phyloP scores from a whole-genome alignment of 2,888 invertebrate species.

The Mylabris sibirica region DNA sequence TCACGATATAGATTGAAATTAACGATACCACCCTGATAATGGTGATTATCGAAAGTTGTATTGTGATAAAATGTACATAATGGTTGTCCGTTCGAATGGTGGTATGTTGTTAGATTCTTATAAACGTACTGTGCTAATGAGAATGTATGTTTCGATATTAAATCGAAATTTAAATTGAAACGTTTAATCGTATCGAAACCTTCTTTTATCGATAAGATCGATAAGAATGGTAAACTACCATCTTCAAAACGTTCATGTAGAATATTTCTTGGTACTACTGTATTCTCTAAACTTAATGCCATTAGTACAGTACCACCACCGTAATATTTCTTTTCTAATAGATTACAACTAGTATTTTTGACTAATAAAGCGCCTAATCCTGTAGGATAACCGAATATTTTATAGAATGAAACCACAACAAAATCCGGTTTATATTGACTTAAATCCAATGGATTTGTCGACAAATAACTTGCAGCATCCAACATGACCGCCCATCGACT shows the following conservation, averaged over 20 bases:
- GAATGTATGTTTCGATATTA: constrained; percentile 78
- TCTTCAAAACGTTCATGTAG: constrained; percentile 91
- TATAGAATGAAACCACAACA: constrained; percentile 93
- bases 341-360: constrained; percentile 68
- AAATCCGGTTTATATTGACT: constrained; percentile 81
- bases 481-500: constrained; percentile 75
- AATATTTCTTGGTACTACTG: constrained; percentile 72
- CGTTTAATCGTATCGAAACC: constrained; percentile 80
- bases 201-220: constrained; percentile 81
- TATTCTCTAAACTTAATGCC: constrained; percentile 74
- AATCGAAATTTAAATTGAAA: constrained; percentile 70
- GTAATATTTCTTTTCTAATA: constrained; percentile 79
- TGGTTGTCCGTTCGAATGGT: constrained; percentile 76
- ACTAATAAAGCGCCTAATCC: constrained; percentile 91
- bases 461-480: constrained; percentile 85
- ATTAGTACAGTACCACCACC: constrained; percentile 95
- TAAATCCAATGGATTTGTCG: constrained; percentile 82
- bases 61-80: constrained; percentile 79
- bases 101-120: constrained; percentile 67
- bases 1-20: constrained; percentile 86
- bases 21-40: constrained; percentile 83
- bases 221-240: constrained; percentile 88
- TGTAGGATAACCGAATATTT: constrained; percentile 96
- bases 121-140: constrained; percentile 78
- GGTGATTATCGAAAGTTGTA: constrained; percentile 68